These are phyloP conservation scores for Plagodis dolabraria DNA, from an alignment of 2,888 invertebrate genomes.

Conservation along the genomic window DNA sequence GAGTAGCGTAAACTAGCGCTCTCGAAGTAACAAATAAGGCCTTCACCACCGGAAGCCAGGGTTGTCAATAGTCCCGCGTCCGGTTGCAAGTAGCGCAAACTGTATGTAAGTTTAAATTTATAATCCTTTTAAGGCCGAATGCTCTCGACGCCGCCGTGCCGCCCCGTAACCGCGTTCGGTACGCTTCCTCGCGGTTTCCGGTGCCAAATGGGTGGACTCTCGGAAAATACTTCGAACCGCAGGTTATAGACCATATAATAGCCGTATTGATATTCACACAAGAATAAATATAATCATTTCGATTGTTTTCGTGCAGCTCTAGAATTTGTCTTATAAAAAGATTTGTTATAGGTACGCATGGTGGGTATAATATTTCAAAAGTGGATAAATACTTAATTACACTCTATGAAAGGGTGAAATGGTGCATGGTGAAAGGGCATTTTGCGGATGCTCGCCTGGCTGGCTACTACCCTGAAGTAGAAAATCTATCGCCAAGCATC, in stretches of 20 bases:
- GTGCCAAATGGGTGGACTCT: slow-evolving; percentile 15
- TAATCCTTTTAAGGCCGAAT: slow-evolving; percentile 29
- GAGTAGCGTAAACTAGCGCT: slow-evolving; percentile 16
- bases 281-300: no score
- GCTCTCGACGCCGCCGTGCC: slow-evolving; percentile 12
- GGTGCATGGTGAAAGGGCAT: no score
- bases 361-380: no score
- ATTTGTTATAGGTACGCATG: no score
- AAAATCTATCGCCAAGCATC: no score
- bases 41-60: slow-evolving; percentile 22
- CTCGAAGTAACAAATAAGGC: slow-evolving; percentile 16
- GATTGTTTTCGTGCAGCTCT: no score
- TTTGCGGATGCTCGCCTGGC: no score
- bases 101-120: slow-evolving; percentile 30
- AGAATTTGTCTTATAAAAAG: no score
- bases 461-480: no score
- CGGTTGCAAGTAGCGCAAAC: slow-evolving; percentile 20
- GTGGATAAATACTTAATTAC: no score
- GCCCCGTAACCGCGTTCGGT: slow-evolving; percentile 1
- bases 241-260: slow-evolving; percentile 1
- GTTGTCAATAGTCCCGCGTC: slow-evolving; percentile 28
- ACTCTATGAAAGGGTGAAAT: no score
- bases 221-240: slow-evolving; percentile 5
- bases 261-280: neutral
- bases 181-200: slow-evolving; percentile 13